phyloP scores from a whole-genome alignment of 2,797 vertebrate genomes.

The Ciconia nigra region DNA sequence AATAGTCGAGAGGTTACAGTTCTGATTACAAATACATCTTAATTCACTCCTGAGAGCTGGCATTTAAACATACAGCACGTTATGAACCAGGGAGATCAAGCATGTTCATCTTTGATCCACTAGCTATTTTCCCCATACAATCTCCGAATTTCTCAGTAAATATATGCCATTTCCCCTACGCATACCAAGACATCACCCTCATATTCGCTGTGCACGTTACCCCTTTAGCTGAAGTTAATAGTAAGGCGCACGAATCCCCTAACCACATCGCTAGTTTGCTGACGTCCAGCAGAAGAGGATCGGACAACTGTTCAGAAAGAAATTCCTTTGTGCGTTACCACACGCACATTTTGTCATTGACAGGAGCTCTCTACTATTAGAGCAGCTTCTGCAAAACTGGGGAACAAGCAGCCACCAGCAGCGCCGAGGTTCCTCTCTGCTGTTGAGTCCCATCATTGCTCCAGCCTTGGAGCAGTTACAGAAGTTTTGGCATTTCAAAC shows the following conservation, averaged over 20 bases:
- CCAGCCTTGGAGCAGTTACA: background rate
- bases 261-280: background rate
- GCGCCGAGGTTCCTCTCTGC: background rate
- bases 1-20: background rate
- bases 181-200: background rate
- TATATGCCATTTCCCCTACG: background rate
- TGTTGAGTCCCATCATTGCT: background rate
- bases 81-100: background rate
- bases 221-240: background rate
- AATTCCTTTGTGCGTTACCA: background rate
- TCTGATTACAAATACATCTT: background rate
- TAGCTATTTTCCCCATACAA: background rate
- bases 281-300: background rate
- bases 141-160: background rate
- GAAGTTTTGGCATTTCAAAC: background rate
- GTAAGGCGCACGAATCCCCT: background rate
- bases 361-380: background rate
- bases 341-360: accelerated
- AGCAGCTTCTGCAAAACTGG: background rate
- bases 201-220: accelerated
- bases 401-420: background rate
- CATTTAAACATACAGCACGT: background rate
- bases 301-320: background rate
- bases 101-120: background rate
- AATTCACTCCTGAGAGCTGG: background rate